Percentiles rank a stretch among this genome's conserved stretches.
Evolutionary conservation across 2,888 invertebrate genomes (phyloP).

Genomic region (Meteorus colon): DNA sequence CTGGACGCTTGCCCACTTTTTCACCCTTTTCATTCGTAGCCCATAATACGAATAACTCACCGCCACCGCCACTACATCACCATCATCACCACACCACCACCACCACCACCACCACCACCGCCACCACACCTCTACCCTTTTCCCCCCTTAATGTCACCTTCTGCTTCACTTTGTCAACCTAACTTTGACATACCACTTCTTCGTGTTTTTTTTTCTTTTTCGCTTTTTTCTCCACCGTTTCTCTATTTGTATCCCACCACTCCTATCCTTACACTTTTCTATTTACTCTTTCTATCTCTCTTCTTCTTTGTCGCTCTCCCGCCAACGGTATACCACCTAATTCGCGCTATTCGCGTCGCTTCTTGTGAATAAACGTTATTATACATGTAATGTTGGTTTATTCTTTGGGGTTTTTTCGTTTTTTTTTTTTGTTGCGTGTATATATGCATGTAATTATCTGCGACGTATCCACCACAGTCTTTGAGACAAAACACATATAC

Average conservation of each 20-base stretch:
- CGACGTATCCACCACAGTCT: not conserved
- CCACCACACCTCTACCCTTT: constrained; percentile 12
- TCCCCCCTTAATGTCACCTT: constrained; percentile 31
- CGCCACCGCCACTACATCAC: constrained; percentile 31
- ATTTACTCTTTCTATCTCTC: not conserved
- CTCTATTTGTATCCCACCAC: not conserved
- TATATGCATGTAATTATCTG: not conserved
- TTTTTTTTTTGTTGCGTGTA: not conserved
- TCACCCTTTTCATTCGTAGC: constrained; percentile 34
- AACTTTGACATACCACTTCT: constrained; percentile 6
- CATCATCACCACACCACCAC: constrained; percentile 17
- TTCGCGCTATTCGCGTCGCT: constrained; percentile 32
- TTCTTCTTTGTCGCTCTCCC: not conserved
- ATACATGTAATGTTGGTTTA: not conserved
- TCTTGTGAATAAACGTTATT: constrained; percentile 16
- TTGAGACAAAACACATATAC: not conserved
- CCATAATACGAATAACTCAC: constrained; percentile 38
- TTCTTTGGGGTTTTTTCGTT: constrained; percentile 19
- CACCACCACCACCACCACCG: constrained; percentile 32
- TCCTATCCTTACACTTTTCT: not conserved
- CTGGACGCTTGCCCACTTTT: constrained; percentile 11
- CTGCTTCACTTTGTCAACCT: constrained; percentile 35
- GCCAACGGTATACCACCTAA: not conserved
- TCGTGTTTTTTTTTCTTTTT: not conserved
- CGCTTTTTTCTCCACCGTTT: not conserved